Percentiles rank a stretch among this genome's conserved stretches.
These are phyloP conservation scores for Microcaecilia unicolor DNA, from an alignment of 2,797 vertebrate species.

Conservation along the genomic window DNA sequence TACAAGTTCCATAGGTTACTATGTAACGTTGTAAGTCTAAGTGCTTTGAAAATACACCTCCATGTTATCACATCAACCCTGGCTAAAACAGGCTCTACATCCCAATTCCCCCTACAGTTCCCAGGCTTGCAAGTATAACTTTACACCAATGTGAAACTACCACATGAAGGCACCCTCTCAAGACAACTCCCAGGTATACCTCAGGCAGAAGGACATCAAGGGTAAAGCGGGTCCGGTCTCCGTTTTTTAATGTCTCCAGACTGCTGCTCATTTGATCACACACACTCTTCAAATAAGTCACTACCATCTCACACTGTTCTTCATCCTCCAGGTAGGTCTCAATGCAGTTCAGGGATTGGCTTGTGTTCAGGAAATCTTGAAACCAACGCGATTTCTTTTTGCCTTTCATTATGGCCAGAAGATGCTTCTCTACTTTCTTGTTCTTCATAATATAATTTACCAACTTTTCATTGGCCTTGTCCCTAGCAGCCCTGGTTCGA, in stretches of 20 bases:
- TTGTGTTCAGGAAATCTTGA: slow-evolving; percentile 53
- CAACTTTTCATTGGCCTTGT: slow-evolving; percentile 76
- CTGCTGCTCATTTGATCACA: slow-evolving; percentile 35
- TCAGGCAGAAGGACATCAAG: slow-evolving; percentile 87
- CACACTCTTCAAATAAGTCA: slow-evolving; percentile 66
- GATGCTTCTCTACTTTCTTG: slow-evolving; percentile 66
- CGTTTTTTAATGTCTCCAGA: slow-evolving; percentile 22
- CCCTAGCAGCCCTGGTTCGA: slow-evolving; percentile 71
- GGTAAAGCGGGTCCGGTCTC: slow-evolving; percentile 68
- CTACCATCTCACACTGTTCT: slow-evolving; percentile 72
- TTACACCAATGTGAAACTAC: no score
- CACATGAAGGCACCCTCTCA: no score
- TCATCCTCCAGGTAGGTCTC: slow-evolving; percentile 86
- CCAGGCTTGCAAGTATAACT: no score
- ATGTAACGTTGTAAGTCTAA: no score
- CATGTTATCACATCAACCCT: no score
- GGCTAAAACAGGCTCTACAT: no score
- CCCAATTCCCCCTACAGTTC: no score
- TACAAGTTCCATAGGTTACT: no score
- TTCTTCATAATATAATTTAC: slow-evolving; percentile 83
- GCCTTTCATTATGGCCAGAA: slow-evolving; percentile 67
- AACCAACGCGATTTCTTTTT: slow-evolving; percentile 74
- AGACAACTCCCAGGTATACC: no score
- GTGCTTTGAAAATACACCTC: no score
- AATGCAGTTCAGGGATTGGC: slow-evolving; percentile 39